Percentiles rank a stretch among this genome's conserved stretches.
Evolutionary conservation across 2,888 invertebrate genomes (phyloP).

Genomic region (Hoplodrina ambigua): DNA sequence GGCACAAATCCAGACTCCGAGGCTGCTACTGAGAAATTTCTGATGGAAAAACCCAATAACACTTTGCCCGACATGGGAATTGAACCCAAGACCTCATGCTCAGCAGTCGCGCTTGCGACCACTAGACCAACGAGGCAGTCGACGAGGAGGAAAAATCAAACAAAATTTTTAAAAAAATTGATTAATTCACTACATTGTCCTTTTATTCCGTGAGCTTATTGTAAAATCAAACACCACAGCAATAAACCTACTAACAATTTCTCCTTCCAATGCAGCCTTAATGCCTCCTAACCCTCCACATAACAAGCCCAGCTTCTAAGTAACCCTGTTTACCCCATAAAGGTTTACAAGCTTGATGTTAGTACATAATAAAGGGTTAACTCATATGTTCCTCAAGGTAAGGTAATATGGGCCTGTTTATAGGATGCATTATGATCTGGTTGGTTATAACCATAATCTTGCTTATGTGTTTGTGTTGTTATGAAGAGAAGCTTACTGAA

Average conservation of each 20-base stretch:
- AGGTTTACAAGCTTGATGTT: conserved; percentile 36
- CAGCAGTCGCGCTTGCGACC: too few relatives aligned
- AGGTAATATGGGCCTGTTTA: conserved; percentile 18
- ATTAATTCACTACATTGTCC: too few relatives aligned
- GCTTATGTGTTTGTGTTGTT: not conserved
- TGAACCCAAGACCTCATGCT: too few relatives aligned
- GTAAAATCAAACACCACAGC: not conserved
- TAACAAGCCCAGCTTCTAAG: conserved; percentile 3
- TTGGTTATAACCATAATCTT: conserved; percentile 25
- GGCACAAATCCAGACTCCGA: too few relatives aligned
- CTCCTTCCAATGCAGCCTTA: conserved; percentile 11
- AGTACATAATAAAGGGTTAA: conserved; percentile 42
- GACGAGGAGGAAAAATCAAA: too few relatives aligned
- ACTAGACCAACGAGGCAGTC: too few relatives aligned
- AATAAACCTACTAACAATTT: conserved; percentile 1
- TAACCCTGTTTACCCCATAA: conserved; percentile 47
- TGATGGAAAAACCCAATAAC: too few relatives aligned
- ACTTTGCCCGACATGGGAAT: too few relatives aligned
- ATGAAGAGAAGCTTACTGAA: conserved; percentile 20
- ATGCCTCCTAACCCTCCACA: conserved; percentile 8
- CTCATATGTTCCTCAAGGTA: conserved; percentile 18
- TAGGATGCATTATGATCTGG: conserved; percentile 18
- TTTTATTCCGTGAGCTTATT: not conserved
- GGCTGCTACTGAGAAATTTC: too few relatives aligned
- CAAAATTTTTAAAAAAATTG: too few relatives aligned